These are phyloP conservation scores for Phenacoccus solenopsis DNA, from an alignment of 1,140 invertebrate species.

Conservation along the genomic window DNA sequence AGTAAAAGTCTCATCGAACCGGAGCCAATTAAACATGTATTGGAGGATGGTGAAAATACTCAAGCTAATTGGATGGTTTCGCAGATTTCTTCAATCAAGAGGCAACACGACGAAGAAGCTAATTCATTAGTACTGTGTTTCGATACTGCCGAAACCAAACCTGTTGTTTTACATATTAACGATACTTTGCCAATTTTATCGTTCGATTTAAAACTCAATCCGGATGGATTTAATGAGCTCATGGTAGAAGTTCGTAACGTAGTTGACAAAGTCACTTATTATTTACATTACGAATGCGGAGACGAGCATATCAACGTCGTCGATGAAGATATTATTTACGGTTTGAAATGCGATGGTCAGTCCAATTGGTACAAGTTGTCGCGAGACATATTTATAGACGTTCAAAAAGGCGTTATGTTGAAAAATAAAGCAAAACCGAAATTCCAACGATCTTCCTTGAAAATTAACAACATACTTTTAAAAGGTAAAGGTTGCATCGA, in stretches of 20 bases:
- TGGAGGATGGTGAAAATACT: conserved; percentile 57
- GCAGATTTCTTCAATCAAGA: conserved; percentile 39
- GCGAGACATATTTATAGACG: conserved; percentile 77
- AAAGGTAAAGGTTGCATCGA: conserved; percentile 64
- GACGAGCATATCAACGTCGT: neutral
- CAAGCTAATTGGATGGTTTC: conserved; percentile 52
- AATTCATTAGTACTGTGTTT: conserved; percentile 53
- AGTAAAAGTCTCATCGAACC: conserved; percentile 83
- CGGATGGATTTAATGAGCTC: neutral
- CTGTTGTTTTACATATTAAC: neutral
- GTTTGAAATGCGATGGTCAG: conserved; percentile 50
- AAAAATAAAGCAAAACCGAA: neutral
- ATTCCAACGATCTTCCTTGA: conserved; percentile 27
- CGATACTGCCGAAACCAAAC: conserved; percentile 42
- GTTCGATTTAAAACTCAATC: neutral
- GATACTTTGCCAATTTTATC: neutral
- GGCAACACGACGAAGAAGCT: conserved; percentile 42
- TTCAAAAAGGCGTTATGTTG: conserved; percentile 58
- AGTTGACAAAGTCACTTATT: neutral
- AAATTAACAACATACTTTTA: conserved; percentile 49
- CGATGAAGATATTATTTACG: conserved; percentile 71
- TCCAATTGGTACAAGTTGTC: conserved; percentile 63
- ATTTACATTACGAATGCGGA: neutral
- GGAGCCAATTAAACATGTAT: conserved; percentile 46
- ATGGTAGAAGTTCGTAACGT: neutral